Base-by-base conservation (phyloP, 2,888 invertebrate genomes). In the Baccha elongata region DNA sequence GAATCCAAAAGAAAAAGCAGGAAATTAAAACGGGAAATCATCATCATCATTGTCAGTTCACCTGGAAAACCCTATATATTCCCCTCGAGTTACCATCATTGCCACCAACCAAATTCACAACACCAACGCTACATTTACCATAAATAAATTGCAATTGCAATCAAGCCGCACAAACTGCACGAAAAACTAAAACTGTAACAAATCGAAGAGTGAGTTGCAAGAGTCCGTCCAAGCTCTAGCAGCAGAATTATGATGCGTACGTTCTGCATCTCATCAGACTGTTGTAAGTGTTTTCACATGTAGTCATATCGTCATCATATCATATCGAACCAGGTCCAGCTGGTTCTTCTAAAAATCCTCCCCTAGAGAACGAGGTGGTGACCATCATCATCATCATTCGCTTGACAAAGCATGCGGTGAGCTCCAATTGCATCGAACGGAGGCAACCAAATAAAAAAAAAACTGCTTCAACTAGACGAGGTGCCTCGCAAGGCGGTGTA, bases 11-110 rank as follows among this genome's bases (percentile, higher is more conserved):
- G 48, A 67, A 60, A 60, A 69, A 69, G 32, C 62, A 65, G 65
- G 50, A 72, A 74, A 64, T 69, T 44, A 55, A 64, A 83, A 83
- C 81, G 81, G 81, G 72, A 76, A 76, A 76, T 67, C 81, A 55
- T 67, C 53, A 60, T 42, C 60, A 60, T 60, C 44, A 44, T 60
- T 60, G 60, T 55, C 67, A 72, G 76, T 78, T 83, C 83, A 83
- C 83, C 83, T 78, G 83, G 78, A 83, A 83, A 67, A 46, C 32
- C 44, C 42, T 26, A 44, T 17, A 40, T 7, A 58, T 15, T 10
- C 40, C 44, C 52, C 37, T 32, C 17, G 23, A 17, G 15, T 2
- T 64, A 17, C 42, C 46, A 15, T 52, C 40, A 19, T 35, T 29
- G 13, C n/a, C 55, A 32, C n/a, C 32, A 53, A 29, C 17, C 15